Conservation (phyloP, 1,140 invertebrate species). For the Caenorhabditis brenneri region DNA sequence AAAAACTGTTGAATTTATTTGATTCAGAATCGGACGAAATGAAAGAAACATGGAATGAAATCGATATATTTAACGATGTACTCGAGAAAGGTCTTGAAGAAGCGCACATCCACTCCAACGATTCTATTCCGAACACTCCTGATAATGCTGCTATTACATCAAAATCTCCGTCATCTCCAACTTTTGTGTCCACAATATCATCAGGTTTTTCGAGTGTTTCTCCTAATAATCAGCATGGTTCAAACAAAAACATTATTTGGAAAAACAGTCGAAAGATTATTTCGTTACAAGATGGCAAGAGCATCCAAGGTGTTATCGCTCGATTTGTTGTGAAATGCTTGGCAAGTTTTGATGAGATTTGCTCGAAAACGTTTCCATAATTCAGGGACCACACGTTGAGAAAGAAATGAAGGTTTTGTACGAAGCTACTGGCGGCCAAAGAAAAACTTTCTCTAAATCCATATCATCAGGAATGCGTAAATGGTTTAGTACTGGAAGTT, state of each 20-base stretch:
- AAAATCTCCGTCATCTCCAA: neutral
- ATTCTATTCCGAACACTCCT: neutral
- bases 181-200: neutral
- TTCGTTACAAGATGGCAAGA: neutral
- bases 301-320: neutral
- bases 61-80: conserved; percentile 7
- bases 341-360: neutral
- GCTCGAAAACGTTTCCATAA: neutral
- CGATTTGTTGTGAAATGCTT: neutral
- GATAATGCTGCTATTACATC: neutral
- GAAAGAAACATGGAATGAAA: conserved; percentile 1
- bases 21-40: neutral
- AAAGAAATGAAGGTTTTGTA: neutral
- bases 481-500: conserved; percentile 14
- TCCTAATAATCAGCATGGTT: neutral
- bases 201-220: neutral
- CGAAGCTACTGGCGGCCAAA: neutral
- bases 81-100: conserved; percentile 8
- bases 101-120: neutral
- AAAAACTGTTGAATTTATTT: no score
- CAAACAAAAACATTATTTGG: neutral
- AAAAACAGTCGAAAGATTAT: neutral
- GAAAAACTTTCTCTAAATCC: neutral
- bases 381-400: neutral
- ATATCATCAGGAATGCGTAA: neutral